Conservation (phyloP, 2,113 vertebrate species). For the Epinephelus fuscoguttatus region DNA sequence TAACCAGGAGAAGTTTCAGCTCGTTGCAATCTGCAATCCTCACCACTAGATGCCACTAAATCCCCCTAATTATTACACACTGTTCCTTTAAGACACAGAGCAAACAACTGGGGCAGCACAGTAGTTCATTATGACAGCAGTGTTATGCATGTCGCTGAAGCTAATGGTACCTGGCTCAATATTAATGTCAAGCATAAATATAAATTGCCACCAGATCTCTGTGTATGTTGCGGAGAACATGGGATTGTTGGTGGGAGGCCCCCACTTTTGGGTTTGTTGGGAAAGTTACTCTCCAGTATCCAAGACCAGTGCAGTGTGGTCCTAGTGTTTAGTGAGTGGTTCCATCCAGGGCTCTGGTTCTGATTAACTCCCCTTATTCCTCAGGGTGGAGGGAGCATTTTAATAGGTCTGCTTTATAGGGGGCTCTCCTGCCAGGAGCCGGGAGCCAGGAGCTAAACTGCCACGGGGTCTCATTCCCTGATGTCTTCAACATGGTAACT, state of each 20-base stretch:
- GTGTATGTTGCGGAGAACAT: neutral
- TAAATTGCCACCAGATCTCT: constrained; percentile 31
- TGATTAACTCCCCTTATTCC: constrained; percentile 71
- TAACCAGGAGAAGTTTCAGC: no score
- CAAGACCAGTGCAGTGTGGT: constrained; percentile 47
- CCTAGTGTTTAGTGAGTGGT: constrained; percentile 54
- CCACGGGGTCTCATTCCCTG: constrained; percentile 55
- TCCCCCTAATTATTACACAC: no score
- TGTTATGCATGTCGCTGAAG: neutral
- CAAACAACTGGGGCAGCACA: constrained; percentile 29
- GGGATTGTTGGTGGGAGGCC: constrained; percentile 34
- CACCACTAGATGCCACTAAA: no score
- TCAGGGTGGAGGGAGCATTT: constrained; percentile 64
- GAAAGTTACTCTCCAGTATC: constrained; percentile 43
- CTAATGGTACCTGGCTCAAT: constrained; percentile 26
- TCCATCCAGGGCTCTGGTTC: constrained; percentile 73
- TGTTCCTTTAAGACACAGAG: neutral
- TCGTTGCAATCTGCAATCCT: no score
- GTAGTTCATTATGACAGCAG: constrained; percentile 26
- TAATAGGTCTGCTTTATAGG: constrained; percentile 73
- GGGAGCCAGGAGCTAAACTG: constrained; percentile 66
- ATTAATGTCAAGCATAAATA: constrained; percentile 8
- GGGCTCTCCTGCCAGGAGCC: constrained; percentile 70
- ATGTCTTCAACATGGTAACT: constrained; percentile 73
- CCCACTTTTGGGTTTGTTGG: constrained; percentile 26